Conservation (phyloP, 2,888 invertebrate species). For the Pseudococcus longispinus region DNA sequence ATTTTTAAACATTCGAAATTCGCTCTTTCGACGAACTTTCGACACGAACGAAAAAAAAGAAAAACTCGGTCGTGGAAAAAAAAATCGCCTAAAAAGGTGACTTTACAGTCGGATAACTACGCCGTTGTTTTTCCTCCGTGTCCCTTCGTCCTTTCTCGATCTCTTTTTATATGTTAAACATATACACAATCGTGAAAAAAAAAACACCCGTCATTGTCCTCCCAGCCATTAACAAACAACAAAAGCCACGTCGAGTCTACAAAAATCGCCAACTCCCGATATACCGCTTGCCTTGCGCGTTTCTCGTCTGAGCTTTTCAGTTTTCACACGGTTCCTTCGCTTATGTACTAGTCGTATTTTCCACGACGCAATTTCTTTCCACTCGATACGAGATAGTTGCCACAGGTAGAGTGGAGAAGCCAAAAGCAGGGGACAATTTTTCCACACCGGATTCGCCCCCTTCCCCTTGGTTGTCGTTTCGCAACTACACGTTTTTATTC, state of each 20-base stretch:
- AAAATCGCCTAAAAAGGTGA: not conserved
- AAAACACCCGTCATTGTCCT: too few relatives aligned
- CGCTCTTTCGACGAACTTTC: too few relatives aligned
- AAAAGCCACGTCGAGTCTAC: not conserved
- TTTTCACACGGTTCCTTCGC: too few relatives aligned
- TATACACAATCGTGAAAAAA: not conserved
- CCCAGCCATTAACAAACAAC: not conserved
- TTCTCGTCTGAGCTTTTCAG: not conserved
- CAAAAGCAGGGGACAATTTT: not conserved
- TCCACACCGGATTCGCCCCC: not conserved
- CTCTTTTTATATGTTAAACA: not conserved
- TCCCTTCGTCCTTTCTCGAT: not conserved
- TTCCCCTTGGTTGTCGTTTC: not conserved
- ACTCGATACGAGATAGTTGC: not conserved
- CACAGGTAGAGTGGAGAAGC: not conserved
- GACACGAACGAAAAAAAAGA: too few relatives aligned
- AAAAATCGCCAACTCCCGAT: not conserved
- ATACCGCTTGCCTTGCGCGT: not conserved
- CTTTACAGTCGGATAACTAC: not conserved
- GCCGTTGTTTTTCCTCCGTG: too few relatives aligned
- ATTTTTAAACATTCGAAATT: not conserved
- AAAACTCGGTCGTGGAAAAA: not conserved
- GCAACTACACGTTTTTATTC: not conserved
- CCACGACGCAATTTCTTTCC: constrained; percentile 22
- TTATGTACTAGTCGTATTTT: not conserved